A percentile compares a stretch with the other conserved stretches of the same genome.
Conservation (phyloP, 1,140 invertebrate genomes). For the Cherax quadricarinatus region DNA sequence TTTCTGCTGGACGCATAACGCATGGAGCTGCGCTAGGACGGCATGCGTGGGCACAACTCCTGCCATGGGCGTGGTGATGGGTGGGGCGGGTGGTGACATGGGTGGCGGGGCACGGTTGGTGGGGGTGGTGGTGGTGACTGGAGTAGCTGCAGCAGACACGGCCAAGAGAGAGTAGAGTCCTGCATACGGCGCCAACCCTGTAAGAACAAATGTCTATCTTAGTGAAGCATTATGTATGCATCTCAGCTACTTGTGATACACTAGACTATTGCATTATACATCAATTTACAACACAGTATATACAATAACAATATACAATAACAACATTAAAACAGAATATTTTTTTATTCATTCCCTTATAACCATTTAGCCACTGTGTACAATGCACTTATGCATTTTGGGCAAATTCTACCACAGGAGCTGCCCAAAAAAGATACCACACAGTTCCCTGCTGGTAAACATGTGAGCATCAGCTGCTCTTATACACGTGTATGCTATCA, state of each 20-base stretch:
- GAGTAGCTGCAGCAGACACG: slow-evolving; percentile 13
- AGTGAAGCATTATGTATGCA: too few species aligned
- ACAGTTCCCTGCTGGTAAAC: too few species aligned
- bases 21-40: slow-evolving; percentile 55
- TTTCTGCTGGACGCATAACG: slow-evolving; percentile 61
- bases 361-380: too few species aligned
- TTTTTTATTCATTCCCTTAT: too few species aligned
- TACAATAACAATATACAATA: background rate
- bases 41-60: slow-evolving; percentile 54
- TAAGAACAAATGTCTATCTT: background rate
- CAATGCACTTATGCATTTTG: too few species aligned
- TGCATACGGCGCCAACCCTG: slow-evolving; percentile 21
- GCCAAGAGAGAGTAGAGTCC: slow-evolving; percentile 29
- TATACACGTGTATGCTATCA: too few species aligned
- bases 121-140: slow-evolving; percentile 31
- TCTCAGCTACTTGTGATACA: too few species aligned
- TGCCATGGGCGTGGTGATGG: slow-evolving; percentile 58
- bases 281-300: background rate
- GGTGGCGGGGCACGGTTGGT: background rate
- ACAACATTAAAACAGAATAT: background rate
- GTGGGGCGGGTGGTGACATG: slow-evolving; percentile 7
- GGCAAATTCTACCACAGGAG: too few species aligned
- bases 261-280: too few species aligned
- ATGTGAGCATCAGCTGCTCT: too few species aligned
- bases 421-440: too few species aligned